A percentile compares a stretch with the other conserved stretches of the same genome.
phyloP scores from a whole-genome alignment of 2,888 invertebrate genomes.

The Euplagia quadripunctaria region DNA sequence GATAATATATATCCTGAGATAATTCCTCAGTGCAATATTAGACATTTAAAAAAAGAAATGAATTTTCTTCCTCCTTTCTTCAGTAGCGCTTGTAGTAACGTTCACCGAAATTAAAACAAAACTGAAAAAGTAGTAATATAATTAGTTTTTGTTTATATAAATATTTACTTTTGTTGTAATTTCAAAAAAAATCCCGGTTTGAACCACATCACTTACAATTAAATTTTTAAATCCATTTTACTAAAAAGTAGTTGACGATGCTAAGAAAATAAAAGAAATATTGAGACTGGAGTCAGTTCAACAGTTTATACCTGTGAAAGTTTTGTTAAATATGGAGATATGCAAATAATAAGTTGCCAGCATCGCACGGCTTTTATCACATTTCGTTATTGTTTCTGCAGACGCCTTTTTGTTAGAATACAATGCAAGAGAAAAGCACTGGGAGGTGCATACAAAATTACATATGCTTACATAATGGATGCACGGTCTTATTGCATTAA shows the following conservation, averaged over 20 bases:
- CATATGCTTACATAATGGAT: conserved; percentile 9
- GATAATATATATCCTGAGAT: too few relatives aligned
- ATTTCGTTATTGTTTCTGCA: conserved; percentile 3
- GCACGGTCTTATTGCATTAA: background rate
- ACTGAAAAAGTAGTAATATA: too few relatives aligned
- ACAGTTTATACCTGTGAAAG: background rate
- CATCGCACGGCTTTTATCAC: background rate
- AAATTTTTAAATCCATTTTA: too few relatives aligned
- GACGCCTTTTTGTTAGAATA: conserved; percentile 8
- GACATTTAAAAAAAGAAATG: too few relatives aligned
- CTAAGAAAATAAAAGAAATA: background rate
- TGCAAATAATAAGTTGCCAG: background rate
- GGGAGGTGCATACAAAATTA: conserved; percentile 17
- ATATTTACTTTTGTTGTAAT: background rate
- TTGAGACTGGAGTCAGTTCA: background rate
- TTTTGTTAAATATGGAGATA: background rate
- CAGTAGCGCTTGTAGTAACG: too few relatives aligned
- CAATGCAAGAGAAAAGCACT: conserved; percentile 11
- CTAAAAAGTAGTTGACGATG: background rate
- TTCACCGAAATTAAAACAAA: too few relatives aligned
- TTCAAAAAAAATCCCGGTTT: background rate
- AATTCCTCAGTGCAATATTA: too few relatives aligned
- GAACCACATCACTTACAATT: background rate
- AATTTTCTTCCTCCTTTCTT: too few relatives aligned
- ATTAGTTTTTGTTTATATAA: too few relatives aligned